A percentile compares a stretch with the other conserved stretches of the same genome.
Evolutionary conservation across 1,140 invertebrate species (phyloP).

Genomic region (Chrysopa pallens): DNA sequence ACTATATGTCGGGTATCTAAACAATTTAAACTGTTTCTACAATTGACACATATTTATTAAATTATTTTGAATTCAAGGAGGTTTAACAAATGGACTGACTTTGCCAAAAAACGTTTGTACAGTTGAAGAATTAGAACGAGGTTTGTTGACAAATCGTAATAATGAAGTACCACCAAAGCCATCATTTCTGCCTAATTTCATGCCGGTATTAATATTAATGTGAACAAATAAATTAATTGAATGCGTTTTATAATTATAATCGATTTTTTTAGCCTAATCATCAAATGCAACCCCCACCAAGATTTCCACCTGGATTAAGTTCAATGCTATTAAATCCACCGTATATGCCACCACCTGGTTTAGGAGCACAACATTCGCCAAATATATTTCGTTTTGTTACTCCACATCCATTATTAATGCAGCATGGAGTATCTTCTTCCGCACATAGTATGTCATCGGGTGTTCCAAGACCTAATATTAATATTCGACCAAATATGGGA

Average conservation of each 20-base stretch:
- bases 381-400: slow-evolving; percentile 4
- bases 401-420: slow-evolving; percentile 21
- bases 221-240: neutral
- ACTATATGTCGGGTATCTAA: too few species aligned
- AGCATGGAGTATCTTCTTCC: slow-evolving; percentile 10
- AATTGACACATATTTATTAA: neutral
- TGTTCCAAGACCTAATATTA: neutral
- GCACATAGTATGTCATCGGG: neutral
- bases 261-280: slow-evolving; percentile 8
- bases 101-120: slow-evolving; percentile 27
- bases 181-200: neutral
- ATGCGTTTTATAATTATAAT: neutral
- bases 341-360: slow-evolving; percentile 17
- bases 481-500: slow-evolving; percentile 9
- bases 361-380: slow-evolving; percentile 12
- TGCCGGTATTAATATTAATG: neutral
- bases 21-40: too few species aligned
- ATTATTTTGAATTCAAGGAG: neutral
- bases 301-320: slow-evolving; percentile 22
- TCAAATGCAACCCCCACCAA: slow-evolving; percentile 15
- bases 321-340: slow-evolving; percentile 14
- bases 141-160: slow-evolving; percentile 23
- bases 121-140: slow-evolving; percentile 33
- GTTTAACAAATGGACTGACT: neutral
- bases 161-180: slow-evolving; percentile 12